These are phyloP conservation scores for Chelonoidis abingdonii DNA, from an alignment of 2,113 vertebrate genomes.

Conservation along the genomic window DNA sequence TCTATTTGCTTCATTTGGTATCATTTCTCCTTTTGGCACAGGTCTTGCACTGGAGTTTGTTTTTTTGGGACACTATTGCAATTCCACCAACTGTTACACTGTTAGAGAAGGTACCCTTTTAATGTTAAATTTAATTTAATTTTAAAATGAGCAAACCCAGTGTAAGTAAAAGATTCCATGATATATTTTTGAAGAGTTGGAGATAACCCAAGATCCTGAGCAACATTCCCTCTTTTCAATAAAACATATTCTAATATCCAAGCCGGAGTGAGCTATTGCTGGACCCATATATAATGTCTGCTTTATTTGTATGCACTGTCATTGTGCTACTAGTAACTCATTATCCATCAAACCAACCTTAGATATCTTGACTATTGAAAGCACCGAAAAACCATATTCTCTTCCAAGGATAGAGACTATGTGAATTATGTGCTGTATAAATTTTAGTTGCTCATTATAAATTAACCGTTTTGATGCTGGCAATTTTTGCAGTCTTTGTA, in stretches of 20 bases:
- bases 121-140: conserved; percentile 56
- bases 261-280: not conserved
- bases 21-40: conserved; percentile 39
- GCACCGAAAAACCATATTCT: not conserved
- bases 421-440: not conserved
- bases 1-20: conserved; percentile 15
- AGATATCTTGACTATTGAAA: not conserved
- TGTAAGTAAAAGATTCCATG: conserved; percentile 49
- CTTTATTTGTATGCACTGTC: conserved; percentile 18
- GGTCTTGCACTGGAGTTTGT: not conserved
- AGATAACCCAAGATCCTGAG: conserved; percentile 32
- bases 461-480: not conserved
- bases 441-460: not conserved
- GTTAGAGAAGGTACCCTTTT: conserved; percentile 39
- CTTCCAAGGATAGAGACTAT: not conserved
- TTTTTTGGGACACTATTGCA: not conserved
- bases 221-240: conserved; percentile 26
- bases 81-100: not conserved
- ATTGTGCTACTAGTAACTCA: conserved; percentile 22
- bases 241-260: not conserved
- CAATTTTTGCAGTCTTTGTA: not conserved
- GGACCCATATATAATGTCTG: conserved; percentile 11
- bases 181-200: conserved; percentile 37
- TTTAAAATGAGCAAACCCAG: conserved; percentile 62
- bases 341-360: conserved; percentile 7